A percentile compares a stretch with the other conserved stretches of the same genome.
Evolutionary conservation across 2,888 invertebrate species (phyloP).

Genomic region (Willowsia nigromaculata): DNA sequence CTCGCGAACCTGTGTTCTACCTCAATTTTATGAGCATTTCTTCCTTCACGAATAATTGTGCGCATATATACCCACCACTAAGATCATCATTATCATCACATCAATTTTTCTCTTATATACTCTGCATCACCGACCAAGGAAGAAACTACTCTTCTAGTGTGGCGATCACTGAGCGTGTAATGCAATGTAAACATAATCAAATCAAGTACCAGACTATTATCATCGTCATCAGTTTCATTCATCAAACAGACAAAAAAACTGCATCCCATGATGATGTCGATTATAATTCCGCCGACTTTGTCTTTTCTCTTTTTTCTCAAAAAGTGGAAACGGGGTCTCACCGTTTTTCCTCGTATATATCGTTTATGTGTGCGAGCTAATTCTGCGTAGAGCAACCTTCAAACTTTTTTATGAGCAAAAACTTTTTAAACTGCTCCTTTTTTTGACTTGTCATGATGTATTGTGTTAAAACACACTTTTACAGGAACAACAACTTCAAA

Average conservation of each 20-base stretch:
- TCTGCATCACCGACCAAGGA: conserved; percentile 63
- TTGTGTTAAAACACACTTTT: conserved; percentile 20
- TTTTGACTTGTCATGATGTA: conserved; percentile 21
- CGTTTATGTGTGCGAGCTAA: conserved; percentile 14
- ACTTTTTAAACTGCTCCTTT: background rate
- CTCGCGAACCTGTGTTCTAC: background rate
- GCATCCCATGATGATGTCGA: background rate
- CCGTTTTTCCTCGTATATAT: background rate
- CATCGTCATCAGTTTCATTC: conserved; percentile 54
- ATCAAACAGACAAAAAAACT: conserved; percentile 41
- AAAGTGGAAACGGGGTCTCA: conserved; percentile 31
- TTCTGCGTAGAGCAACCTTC: conserved; percentile 41
- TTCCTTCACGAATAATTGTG: conserved; percentile 19
- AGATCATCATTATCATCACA: conserved; percentile 19
- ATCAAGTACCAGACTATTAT: conserved; percentile 42
- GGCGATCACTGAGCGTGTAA: conserved; percentile 68
- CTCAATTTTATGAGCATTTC: background rate
- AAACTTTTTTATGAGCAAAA: background rate
- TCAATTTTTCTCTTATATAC: background rate
- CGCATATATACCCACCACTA: conserved; percentile 17
- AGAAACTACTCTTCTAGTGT: conserved; percentile 22
- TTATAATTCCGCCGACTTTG: background rate
- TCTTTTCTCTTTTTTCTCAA: conserved; percentile 1
- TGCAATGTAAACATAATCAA: conserved; percentile 70
- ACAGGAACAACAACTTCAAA: background rate